A percentile compares a stretch with the other conserved stretches of the same genome.
These are phyloP conservation scores for Sminthurides aquaticus DNA, from an alignment of 2,888 invertebrate species.

Conservation along the genomic window DNA sequence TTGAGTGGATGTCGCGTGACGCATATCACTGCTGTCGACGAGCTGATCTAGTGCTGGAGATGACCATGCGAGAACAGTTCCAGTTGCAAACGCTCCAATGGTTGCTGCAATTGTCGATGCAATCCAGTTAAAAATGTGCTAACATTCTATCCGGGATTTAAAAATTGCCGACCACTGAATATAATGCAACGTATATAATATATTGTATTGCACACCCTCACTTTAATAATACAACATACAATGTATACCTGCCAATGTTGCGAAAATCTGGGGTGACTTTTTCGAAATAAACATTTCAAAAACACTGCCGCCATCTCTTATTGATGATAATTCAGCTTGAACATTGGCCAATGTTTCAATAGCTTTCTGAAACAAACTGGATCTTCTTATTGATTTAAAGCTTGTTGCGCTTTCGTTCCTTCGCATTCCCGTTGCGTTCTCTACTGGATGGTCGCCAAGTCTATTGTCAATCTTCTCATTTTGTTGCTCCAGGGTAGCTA, in stretches of 20 bases:
- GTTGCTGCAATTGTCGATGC: slow-evolving; percentile 28
- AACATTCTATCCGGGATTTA: too few species aligned
- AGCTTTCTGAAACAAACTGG: not conserved
- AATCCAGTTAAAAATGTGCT: too few species aligned
- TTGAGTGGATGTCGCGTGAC: slow-evolving; percentile 49
- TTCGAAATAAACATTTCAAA: not conserved
- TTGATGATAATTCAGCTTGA: not conserved
- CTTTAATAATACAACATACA: too few species aligned
- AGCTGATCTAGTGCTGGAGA: slow-evolving; percentile 33
- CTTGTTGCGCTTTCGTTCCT: not conserved
- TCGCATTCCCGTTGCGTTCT: not conserved
- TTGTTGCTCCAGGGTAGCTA: too few species aligned
- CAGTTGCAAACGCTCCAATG: slow-evolving; percentile 35
- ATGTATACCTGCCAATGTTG: too few species aligned
- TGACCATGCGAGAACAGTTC: slow-evolving; percentile 36
- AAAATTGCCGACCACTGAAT: too few species aligned
- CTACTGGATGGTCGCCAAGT: too few species aligned
- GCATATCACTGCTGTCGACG: slow-evolving; percentile 21
- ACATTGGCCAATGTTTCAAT: not conserved
- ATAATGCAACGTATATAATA: too few species aligned
- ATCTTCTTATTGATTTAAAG: not conserved
- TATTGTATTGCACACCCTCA: too few species aligned
- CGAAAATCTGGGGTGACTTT: not conserved
- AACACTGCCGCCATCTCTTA: not conserved
- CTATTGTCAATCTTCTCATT: too few species aligned